These are phyloP conservation scores for Charanyca ferruginea DNA, from an alignment of 2,888 invertebrate species.

Conservation along the genomic window DNA sequence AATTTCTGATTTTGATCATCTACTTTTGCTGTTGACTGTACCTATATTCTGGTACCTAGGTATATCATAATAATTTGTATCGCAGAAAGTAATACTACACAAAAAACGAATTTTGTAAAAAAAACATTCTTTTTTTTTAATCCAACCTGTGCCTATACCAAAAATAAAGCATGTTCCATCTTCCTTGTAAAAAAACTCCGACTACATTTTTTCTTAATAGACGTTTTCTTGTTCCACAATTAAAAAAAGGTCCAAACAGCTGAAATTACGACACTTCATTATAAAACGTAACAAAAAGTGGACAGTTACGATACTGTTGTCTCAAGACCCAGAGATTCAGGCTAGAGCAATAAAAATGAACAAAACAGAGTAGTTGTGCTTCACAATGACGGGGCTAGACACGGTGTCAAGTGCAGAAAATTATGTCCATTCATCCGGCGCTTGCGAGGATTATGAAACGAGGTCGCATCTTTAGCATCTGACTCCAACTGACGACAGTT, in stretches of 20 bases:
- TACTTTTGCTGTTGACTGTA: no score
- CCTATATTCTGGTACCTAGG: no score
- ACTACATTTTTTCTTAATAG: slow-evolving; percentile 39
- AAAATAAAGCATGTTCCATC: slow-evolving; percentile 37
- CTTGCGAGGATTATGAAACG: slow-evolving; percentile 86
- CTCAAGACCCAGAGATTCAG: slow-evolving; percentile 69
- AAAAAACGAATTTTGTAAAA: neutral
- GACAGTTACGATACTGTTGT: slow-evolving; percentile 49
- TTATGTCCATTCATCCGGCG: slow-evolving; percentile 89
- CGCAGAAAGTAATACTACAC: neutral
- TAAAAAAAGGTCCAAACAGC: slow-evolving; percentile 48
- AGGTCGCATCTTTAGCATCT: slow-evolving; percentile 84
- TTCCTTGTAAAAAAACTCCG: slow-evolving; percentile 32
- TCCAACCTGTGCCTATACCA: neutral
- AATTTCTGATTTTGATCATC: no score
- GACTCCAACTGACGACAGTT: slow-evolving; percentile 77
- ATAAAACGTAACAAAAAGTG: slow-evolving; percentile 60
- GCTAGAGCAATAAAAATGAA: slow-evolving; percentile 83
- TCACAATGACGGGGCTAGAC: slow-evolving; percentile 83
- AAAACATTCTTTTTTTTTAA: slow-evolving; percentile 2
- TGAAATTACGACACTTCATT: slow-evolving; percentile 61
- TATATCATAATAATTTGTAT: neutral
- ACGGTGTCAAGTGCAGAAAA: slow-evolving; percentile 89
- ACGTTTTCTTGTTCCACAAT: slow-evolving; percentile 44
- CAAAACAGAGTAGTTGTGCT: slow-evolving; percentile 80